Conservation (phyloP, 1,140 invertebrate species). For the Drosophila oshimai region DNA sequence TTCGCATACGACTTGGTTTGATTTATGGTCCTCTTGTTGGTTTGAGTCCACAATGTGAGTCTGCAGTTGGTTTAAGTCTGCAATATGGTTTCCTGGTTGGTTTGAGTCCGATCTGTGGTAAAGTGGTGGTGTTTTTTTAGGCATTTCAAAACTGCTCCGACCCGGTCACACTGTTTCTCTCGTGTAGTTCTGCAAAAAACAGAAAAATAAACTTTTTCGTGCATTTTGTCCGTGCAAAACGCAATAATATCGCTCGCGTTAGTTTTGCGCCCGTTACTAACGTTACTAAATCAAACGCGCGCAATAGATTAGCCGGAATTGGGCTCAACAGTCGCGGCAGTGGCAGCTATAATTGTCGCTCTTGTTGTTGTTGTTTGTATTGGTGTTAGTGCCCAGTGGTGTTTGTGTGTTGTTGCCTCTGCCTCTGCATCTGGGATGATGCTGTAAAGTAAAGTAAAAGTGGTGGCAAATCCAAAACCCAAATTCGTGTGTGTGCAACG, state of each 20-base stretch:
- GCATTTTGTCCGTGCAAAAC: conserved; percentile 46
- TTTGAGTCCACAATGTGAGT: too few relatives aligned
- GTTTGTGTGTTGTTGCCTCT: conserved; percentile 19
- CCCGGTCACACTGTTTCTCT: background rate
- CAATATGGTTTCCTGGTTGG: too few relatives aligned
- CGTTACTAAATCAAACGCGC: background rate
- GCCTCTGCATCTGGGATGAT: conserved; percentile 18
- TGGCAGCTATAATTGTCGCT: conserved; percentile 33
- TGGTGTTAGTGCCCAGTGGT: conserved; percentile 21
- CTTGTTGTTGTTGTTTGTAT: conserved; percentile 13
- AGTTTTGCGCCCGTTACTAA: background rate
- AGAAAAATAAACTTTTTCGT: conserved; percentile 69
- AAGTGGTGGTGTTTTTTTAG: too few relatives aligned
- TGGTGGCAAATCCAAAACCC: conserved; percentile 29
- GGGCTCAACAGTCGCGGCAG: conserved; percentile 13
- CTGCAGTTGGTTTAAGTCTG: too few relatives aligned
- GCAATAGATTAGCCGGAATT: background rate
- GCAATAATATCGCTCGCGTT: background rate
- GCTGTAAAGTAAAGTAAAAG: conserved; percentile 29
- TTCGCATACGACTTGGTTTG: too few relatives aligned
- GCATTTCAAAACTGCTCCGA: too few relatives aligned
- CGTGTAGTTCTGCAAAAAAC: conserved; percentile 50
- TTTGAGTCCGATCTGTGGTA: too few relatives aligned
- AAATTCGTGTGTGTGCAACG: conserved; percentile 24
- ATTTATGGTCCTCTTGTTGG: too few relatives aligned